These are phyloP conservation scores for Drosophila elegans DNA, from an alignment of 1,140 invertebrate genomes.

Conservation along the genomic window DNA sequence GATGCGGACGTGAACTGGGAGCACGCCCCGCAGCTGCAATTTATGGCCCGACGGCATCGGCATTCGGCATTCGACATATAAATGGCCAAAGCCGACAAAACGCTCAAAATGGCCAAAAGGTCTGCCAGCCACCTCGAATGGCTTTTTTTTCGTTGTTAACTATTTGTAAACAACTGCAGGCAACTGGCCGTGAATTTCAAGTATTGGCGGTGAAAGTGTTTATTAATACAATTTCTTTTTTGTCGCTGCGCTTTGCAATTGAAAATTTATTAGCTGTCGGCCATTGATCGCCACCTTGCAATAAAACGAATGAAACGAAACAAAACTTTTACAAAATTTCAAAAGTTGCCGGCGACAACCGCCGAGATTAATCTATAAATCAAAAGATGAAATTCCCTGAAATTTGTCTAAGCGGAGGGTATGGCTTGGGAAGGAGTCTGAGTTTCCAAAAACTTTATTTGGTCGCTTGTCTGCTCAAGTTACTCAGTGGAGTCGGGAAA, in stretches of 20 bases:
- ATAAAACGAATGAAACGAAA: neutral
- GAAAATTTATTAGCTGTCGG: slow-evolving; percentile 45
- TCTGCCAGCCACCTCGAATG: slow-evolving; percentile 13
- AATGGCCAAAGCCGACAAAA: slow-evolving; percentile 59
- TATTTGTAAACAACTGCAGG: slow-evolving; percentile 64
- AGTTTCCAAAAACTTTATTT: slow-evolving; percentile 36
- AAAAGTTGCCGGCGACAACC: slow-evolving; percentile 24
- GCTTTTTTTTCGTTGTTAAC: slow-evolving; percentile 29
- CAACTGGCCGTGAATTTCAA: slow-evolving; percentile 65
- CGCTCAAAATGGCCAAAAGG: slow-evolving; percentile 64
- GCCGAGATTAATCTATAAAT: slow-evolving; percentile 36
- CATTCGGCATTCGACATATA: slow-evolving; percentile 51
- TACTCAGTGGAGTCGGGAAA: slow-evolving; percentile 30
- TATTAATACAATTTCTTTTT: slow-evolving; percentile 77
- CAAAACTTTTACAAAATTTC: slow-evolving; percentile 36
- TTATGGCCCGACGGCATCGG: slow-evolving; percentile 38
- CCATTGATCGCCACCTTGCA: slow-evolving; percentile 19
- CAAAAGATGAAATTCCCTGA: slow-evolving; percentile 32
- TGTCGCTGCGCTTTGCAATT: slow-evolving; percentile 36
- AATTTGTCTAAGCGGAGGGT: slow-evolving; percentile 1
- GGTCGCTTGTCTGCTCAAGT: slow-evolving; percentile 13
- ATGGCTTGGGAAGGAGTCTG: neutral
- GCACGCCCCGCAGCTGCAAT: slow-evolving; percentile 62
- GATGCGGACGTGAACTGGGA: slow-evolving; percentile 25
- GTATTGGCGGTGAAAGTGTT: slow-evolving; percentile 74